Evolutionary conservation across 2,888 invertebrate genomes (phyloP).

Genomic region (Athalia cordata): DNA sequence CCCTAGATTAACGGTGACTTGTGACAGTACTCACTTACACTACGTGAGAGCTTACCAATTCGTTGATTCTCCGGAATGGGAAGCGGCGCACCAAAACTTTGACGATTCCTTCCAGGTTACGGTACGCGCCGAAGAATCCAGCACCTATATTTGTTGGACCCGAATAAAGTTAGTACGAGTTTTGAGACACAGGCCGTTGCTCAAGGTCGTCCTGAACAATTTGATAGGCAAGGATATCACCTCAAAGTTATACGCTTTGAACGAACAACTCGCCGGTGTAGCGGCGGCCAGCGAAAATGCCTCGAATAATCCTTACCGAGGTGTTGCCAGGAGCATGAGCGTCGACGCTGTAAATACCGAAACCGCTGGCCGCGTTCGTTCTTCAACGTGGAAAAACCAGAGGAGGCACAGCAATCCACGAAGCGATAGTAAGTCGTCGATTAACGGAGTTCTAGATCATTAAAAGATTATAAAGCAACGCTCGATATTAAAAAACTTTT

Average conservation of each 20-base stretch:
- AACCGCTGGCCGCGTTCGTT: slow-evolving; percentile 83
- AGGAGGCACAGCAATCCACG: slow-evolving; percentile 72
- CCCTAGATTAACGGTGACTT: slow-evolving; percentile 86
- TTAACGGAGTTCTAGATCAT: slow-evolving; percentile 1
- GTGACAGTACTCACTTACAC: slow-evolving; percentile 88
- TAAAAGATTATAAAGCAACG: not conserved
- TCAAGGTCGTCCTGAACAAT: slow-evolving; percentile 85
- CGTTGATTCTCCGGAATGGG: slow-evolving; percentile 93
- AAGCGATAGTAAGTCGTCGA: slow-evolving; percentile 71
- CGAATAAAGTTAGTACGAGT: slow-evolving; percentile 85
- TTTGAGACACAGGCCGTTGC: slow-evolving; percentile 83
- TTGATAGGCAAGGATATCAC: slow-evolving; percentile 92
- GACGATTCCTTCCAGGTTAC: slow-evolving; percentile 86
- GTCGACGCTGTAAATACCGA: slow-evolving; percentile 88
- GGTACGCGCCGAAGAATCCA: slow-evolving; percentile 83
- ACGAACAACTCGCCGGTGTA: slow-evolving; percentile 81
- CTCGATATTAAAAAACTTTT: not conserved
- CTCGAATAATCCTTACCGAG: slow-evolving; percentile 73
- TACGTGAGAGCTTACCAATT: slow-evolving; percentile 88
- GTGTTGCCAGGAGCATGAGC: slow-evolving; percentile 83
- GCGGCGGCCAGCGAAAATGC: slow-evolving; percentile 68
- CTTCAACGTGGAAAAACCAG: slow-evolving; percentile 78
- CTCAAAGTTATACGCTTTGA: slow-evolving; percentile 87
- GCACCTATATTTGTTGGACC: slow-evolving; percentile 87
- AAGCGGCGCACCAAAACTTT: slow-evolving; percentile 85